These are phyloP conservation scores for Drosophila vallismaia DNA, from an alignment of 2,888 invertebrate species.

Conservation along the genomic window DNA sequence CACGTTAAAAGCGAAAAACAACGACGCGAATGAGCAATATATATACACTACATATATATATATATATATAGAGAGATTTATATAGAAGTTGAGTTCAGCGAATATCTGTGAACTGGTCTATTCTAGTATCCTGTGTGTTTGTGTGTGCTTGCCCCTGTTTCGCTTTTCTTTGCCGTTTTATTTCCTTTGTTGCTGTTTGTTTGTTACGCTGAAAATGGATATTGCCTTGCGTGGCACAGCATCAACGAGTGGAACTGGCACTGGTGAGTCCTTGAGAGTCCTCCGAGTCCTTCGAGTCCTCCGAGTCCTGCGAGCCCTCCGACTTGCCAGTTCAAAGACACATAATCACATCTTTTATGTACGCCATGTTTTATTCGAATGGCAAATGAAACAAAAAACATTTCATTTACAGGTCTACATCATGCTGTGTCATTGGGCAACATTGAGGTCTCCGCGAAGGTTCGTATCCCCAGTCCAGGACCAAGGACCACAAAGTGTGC, in stretches of 20 bases:
- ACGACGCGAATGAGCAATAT: constrained; percentile 33
- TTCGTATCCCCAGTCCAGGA: constrained; percentile 52
- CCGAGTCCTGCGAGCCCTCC: constrained; percentile 11
- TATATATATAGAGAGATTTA: constrained; percentile 30
- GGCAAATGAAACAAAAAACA: constrained; percentile 33
- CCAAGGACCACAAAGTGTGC: constrained; percentile 26
- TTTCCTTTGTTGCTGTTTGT: constrained; percentile 38
- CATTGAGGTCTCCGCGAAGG: constrained; percentile 83
- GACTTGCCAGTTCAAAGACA: constrained; percentile 57
- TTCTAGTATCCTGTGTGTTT: constrained; percentile 40
- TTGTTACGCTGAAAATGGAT: constrained; percentile 69
- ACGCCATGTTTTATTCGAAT: constrained; percentile 30
- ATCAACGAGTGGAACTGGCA: constrained; percentile 50
- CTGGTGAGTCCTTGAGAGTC: constrained; percentile 70
- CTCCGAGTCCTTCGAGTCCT: constrained; percentile 15
- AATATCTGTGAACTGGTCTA: constrained; percentile 28
- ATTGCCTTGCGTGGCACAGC: constrained; percentile 69
- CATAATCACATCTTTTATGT: constrained; percentile 41
- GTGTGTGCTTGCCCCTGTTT: constrained; percentile 60
- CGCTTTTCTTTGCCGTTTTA: constrained; percentile 39
- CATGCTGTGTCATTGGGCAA: constrained; percentile 84
- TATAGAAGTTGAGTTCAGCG: constrained; percentile 46
- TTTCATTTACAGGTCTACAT: constrained; percentile 81
- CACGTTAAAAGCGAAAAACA: constrained; percentile 26
- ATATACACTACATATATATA: background rate